Percentiles rank a stretch among this genome's conserved stretches.
phyloP scores from a whole-genome alignment of 2,888 invertebrate species.

The Melanostoma mellinum region DNA sequence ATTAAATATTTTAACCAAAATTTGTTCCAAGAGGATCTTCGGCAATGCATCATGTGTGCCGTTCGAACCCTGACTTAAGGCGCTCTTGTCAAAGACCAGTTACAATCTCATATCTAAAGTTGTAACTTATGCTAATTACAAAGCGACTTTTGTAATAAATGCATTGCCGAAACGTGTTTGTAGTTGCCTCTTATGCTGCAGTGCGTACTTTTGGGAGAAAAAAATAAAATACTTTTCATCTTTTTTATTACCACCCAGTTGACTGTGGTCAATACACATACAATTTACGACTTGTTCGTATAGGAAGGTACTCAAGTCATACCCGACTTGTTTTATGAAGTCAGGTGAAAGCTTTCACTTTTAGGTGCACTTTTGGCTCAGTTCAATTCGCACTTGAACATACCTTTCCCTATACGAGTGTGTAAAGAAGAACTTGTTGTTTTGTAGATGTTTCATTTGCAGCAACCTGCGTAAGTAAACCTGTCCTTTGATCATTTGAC shows the following conservation, averaged over 20 bases:
- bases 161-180: slow-evolving; percentile 52
- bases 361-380: slow-evolving; percentile 37
- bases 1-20: slow-evolving; percentile 19
- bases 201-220: neutral
- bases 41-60: slow-evolving; percentile 32
- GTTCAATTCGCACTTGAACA: slow-evolving; percentile 15
- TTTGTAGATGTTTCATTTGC: neutral
- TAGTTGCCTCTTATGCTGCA: neutral
- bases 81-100: neutral
- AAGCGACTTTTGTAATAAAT: slow-evolving; percentile 25
- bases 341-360: slow-evolving; percentile 68
- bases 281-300: neutral
- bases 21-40: slow-evolving; percentile 52
- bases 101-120: slow-evolving; percentile 23
- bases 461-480: slow-evolving; percentile 4
- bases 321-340: slow-evolving; percentile 27
- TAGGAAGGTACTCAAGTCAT: neutral
- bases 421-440: slow-evolving; percentile 1
- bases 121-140: slow-evolving; percentile 57
- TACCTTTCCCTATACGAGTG: no score
- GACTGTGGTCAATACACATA: neutral
- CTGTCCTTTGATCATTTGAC: no score
- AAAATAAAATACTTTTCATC: slow-evolving; percentile 37
- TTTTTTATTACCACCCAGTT: slow-evolving; percentile 41
- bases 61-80: slow-evolving; percentile 5